phyloP scores from a whole-genome alignment of 2,888 invertebrate genomes.

The Luffia ferchaultella region DNA sequence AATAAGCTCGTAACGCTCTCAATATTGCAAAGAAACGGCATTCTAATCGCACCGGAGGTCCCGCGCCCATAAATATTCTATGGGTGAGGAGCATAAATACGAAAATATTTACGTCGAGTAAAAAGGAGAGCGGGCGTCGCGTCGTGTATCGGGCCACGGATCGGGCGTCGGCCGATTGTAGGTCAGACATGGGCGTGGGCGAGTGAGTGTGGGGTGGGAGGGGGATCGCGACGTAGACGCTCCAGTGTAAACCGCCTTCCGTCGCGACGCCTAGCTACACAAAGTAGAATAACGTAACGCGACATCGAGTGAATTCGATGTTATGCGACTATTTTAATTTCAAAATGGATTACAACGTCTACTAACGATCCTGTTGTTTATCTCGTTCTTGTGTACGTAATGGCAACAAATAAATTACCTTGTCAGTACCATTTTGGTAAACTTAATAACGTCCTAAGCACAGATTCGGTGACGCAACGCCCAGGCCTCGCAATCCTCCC shows the following conservation, averaged over 20 bases:
- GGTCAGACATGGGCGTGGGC: too few relatives aligned
- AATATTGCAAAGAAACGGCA: conserved; percentile 45
- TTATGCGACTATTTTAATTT: too few relatives aligned
- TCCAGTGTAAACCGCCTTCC: conserved; percentile 35
- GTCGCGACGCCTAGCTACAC: not conserved
- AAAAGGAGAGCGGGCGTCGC: conserved; percentile 19
- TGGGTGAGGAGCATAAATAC: conserved; percentile 25
- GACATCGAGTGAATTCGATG: too few relatives aligned
- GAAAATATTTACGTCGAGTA: conserved; percentile 40
- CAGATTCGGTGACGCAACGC: too few relatives aligned
- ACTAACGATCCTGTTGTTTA: too few relatives aligned
- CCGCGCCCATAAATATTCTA: conserved; percentile 52
- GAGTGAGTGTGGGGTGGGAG: too few relatives aligned
- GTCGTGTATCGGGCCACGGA: conserved; percentile 3
- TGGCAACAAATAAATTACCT: too few relatives aligned
- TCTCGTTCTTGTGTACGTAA: too few relatives aligned
- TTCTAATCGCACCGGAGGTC: conserved; percentile 46
- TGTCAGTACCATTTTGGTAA: too few relatives aligned
- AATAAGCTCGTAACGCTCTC: conserved; percentile 35
- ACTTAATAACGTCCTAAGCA: too few relatives aligned
- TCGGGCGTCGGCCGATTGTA: conserved; percentile 30
- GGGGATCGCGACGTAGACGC: conserved; percentile 21
- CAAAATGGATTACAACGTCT: too few relatives aligned
- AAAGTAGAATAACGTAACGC: too few relatives aligned
- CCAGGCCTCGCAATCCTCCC: conserved; percentile 28